Base-by-base conservation (phyloP, 2,888 invertebrate genomes). In the Sesia bembeciformis region DNA sequence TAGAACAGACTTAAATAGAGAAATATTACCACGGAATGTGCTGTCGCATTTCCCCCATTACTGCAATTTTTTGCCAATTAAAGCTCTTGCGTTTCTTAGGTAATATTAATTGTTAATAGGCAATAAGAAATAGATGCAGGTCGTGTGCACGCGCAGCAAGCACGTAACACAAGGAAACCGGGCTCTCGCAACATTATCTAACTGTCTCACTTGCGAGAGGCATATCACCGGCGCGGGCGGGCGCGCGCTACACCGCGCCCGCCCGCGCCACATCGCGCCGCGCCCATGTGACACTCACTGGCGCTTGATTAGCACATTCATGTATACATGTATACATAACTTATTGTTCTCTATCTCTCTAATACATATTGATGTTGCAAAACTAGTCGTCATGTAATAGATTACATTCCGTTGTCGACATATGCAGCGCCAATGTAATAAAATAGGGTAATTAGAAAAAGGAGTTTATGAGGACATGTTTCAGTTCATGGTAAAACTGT, bases 81-180 rank as follows among this genome's bases (percentile, higher is more conserved):
- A 59, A 60, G 57, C 55, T 63, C 52, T 61, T 57, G 58, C 52
- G 59, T 40, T n/a, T 59, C 67, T 73, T 74, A 63, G 60, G 62
- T 69, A 74, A 76, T 68, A 56, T 69, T 68, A 56, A 68, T 71
- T 66, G 64, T 60, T 66, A 66, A 68, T 61, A 68, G 65, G 63
- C 63, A 70, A 66, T 65, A 70, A 66, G 61, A 62, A 66, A 66
- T 61, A 56, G 57, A 64, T 64, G 60, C 60, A 57, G 57, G 61
- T 62, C 61, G 59, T 60, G 62, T 64, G 62, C 65, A 69, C 63
- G 67, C 64, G 67, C 65, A 60, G 54, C 53, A 60, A 62, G 67
- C 63, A 75, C 79, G 81, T 82, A 84, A 85, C 69, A 82, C 67
- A 57, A 80, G 83, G 80, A 86, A 85, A 77, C 67, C 53, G 63